phyloP scores from a whole-genome alignment of 2,113 vertebrate genomes.

The Protobothrops mucrosquamatus region DNA sequence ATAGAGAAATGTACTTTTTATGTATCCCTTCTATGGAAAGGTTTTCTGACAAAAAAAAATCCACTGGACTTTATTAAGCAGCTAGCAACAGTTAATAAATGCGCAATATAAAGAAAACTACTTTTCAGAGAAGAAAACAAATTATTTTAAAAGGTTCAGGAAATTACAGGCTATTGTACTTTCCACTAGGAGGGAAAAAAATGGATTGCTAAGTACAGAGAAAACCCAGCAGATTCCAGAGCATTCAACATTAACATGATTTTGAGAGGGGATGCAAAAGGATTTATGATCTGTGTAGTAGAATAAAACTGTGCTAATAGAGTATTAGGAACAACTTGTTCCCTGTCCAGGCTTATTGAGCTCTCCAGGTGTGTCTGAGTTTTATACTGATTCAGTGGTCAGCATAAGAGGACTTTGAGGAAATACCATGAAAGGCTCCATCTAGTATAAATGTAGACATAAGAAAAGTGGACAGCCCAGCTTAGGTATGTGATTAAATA shows the following conservation, averaged over 20 bases:
- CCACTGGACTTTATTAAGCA: background rate
- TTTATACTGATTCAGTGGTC: too few relatives aligned
- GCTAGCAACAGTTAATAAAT: background rate
- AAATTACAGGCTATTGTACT: background rate
- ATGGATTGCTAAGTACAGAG: background rate
- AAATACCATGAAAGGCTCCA: background rate
- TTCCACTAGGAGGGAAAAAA: background rate
- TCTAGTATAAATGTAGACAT: background rate
- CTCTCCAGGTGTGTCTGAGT: background rate
- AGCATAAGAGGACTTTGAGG: background rate
- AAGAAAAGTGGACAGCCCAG: background rate
- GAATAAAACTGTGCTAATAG: background rate
- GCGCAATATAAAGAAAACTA: background rate
- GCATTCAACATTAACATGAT: background rate
- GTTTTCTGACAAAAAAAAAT: background rate
- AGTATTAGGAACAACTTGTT: background rate
- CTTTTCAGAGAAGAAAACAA: background rate
- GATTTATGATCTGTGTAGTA: background rate
- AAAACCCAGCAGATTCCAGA: background rate
- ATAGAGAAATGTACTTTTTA: background rate
- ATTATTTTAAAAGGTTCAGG: background rate
- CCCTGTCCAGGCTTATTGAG: background rate
- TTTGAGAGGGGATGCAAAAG: background rate
- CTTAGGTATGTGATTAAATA: background rate
- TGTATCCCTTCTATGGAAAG: background rate